These are phyloP conservation scores for Mycalesis mineus DNA, from an alignment of 2,888 invertebrate genomes.

Conservation along the genomic window DNA sequence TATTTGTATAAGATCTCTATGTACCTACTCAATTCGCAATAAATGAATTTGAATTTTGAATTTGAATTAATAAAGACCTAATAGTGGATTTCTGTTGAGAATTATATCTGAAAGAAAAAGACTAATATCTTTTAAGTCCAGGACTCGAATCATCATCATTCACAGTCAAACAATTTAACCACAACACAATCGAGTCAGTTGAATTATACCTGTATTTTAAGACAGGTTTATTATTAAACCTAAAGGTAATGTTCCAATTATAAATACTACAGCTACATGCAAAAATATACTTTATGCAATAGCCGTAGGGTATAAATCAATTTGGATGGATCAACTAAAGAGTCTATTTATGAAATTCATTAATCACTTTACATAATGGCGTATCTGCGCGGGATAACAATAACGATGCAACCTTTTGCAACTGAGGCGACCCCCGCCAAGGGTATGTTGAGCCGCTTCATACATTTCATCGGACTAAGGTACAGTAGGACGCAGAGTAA, in stretches of 20 bases:
- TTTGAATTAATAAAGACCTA: too few species aligned
- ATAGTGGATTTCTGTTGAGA: too few species aligned
- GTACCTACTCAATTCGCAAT: too few species aligned
- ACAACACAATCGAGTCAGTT: too few species aligned
- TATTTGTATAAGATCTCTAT: too few species aligned
- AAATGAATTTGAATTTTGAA: too few species aligned
- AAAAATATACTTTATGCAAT: background rate
- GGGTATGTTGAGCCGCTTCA: constrained; percentile 22
- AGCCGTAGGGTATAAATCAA: background rate
- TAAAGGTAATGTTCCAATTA: background rate
- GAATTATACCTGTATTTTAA: background rate
- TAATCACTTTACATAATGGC: constrained; percentile 33
- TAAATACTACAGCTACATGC: background rate
- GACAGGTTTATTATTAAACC: constrained; percentile 11
- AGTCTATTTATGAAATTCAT: constrained; percentile 30
- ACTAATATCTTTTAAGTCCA: too few species aligned
- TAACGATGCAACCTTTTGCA: constrained; percentile 28
- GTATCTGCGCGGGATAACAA: constrained; percentile 30
- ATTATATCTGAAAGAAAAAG: too few species aligned
- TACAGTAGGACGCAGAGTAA: constrained; percentile 12
- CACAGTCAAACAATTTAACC: too few species aligned
- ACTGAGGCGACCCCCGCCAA: constrained; percentile 23
- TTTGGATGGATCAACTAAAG: background rate
- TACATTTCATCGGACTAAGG: constrained; percentile 22
- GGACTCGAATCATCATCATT: too few species aligned